phyloP scores from a whole-genome alignment of 2,797 vertebrate species.

The Sebastes vulpes region DNA sequence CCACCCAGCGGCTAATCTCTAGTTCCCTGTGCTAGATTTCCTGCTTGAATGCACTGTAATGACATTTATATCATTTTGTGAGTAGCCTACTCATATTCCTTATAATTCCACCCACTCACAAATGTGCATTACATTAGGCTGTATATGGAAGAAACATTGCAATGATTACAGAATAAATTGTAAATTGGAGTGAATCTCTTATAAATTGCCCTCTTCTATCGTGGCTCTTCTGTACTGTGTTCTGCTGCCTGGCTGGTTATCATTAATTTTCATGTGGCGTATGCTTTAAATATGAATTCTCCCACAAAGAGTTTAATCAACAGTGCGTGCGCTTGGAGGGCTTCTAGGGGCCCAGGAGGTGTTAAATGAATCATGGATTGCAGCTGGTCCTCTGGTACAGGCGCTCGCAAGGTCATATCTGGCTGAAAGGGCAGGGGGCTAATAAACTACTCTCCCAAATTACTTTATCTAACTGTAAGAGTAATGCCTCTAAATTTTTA shows the following conservation, averaged over 20 bases:
- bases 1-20: slow-evolving; percentile 80
- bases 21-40: slow-evolving; percentile 79
- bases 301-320: slow-evolving; percentile 80
- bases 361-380: slow-evolving; percentile 84
- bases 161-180: slow-evolving; percentile 78
- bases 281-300: slow-evolving; percentile 83
- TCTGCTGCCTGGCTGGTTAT: slow-evolving; percentile 74
- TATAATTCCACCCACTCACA: slow-evolving; percentile 76
- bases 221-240: slow-evolving; percentile 51
- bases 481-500: slow-evolving; percentile 67
- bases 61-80: slow-evolving; percentile 82
- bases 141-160: slow-evolving; percentile 71
- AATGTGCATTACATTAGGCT: slow-evolving; percentile 75
- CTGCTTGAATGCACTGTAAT: slow-evolving; percentile 84
- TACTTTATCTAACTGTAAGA: slow-evolving; percentile 70
- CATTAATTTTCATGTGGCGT: slow-evolving; percentile 80
- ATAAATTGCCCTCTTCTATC: slow-evolving; percentile 59
- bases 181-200: slow-evolving; percentile 73
- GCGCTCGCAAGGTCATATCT: slow-evolving; percentile 78
- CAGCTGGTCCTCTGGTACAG: slow-evolving; percentile 75
- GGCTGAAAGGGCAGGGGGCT: slow-evolving; percentile 75
- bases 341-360: slow-evolving; percentile 73
- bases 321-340: slow-evolving; percentile 66
- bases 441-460: slow-evolving; percentile 78
- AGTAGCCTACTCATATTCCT: slow-evolving; percentile 73